Base-by-base conservation (phyloP, 1,140 invertebrate species). In the Trichonephila clavata region DNA sequence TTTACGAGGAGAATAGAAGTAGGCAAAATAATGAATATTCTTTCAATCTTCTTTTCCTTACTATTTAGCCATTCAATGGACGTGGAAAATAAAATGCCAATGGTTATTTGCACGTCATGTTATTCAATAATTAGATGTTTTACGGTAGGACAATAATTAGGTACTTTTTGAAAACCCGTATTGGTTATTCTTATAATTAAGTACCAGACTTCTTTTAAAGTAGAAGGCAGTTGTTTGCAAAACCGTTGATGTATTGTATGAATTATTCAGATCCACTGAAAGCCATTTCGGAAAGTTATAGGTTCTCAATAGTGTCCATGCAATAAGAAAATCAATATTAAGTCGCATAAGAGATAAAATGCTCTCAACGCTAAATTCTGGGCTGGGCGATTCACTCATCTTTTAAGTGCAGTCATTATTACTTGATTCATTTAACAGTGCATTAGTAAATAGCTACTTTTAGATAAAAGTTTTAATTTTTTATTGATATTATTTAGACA, bases 51-150 rank as follows among this genome's bases (percentile, higher is more conserved):
- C 21, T 24, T 84, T 84, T 4, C 1, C 3, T 84, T 16, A 13
- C 21, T 16, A 20, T 14, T 39, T 20, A 43, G 32, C 27, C 27
- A 4, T 77, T 39, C 16, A 16, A 6, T 77, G 14, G n/a, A 84
- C 21, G 13, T 10, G 57, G 24, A 63, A 63, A 63, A 86, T 20
- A 86, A 39, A 63, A 63, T 39, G 24, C 57, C 84, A 63, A 86
- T 86, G 60, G 32, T 61, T 86, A 63, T 86, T 86, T 86, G 84
- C 84, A 86, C 84, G 84, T 21, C 60, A 86, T 32, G 84, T 86
- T 86, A 63, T 86, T 86, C 84, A 61, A 60, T 86, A 86, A 86
- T 86, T 86, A 32, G 21, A 60, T 57, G 84, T 86, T 86, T 86
- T 59, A 39, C 27, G 32, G 24, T 16, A 6, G 6, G 14, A 8